phyloP scores from a whole-genome alignment of 2,888 invertebrate species.

The Embidobia sp. region DNA sequence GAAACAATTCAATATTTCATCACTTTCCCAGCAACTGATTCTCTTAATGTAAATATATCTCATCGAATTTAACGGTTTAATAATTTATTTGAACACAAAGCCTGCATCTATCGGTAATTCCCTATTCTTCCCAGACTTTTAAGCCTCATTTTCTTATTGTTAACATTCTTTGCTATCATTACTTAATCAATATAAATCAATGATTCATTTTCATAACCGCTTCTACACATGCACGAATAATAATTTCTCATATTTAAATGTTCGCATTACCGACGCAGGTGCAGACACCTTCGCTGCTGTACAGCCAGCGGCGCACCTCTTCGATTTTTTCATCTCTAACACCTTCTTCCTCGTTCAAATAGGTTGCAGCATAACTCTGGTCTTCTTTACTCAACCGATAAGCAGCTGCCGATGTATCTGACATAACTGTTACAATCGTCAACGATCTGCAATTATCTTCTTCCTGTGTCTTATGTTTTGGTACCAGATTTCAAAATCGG shows the following conservation, averaged over 20 bases:
- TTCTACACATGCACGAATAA: neutral
- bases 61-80: conserved; percentile 9
- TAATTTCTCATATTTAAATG: conserved; percentile 1
- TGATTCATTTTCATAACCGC: neutral
- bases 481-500: neutral
- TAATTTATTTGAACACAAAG: too few relatives aligned
- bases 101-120: conserved; percentile 13
- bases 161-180: conserved; percentile 3
- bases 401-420: conserved; percentile 23
- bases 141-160: conserved; percentile 22
- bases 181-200: conserved; percentile 24
- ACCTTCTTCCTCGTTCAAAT: conserved; percentile 78
- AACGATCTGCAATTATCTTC: too few relatives aligned
- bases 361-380: conserved; percentile 71
- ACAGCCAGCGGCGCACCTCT: conserved; percentile 80
- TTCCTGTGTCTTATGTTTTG: too few relatives aligned
- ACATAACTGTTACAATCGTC: conserved; percentile 46
- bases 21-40: too few relatives aligned
- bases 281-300: conserved; percentile 75
- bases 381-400: conserved; percentile 70
- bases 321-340: conserved; percentile 75
- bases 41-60: too few relatives aligned
- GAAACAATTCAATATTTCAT: too few relatives aligned
- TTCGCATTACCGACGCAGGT: conserved; percentile 76
- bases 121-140: conserved; percentile 27